These are phyloP conservation scores for Porites australiensis DNA, from an alignment of 64 coral and sea anemone species.

Conservation along the genomic window DNA sequence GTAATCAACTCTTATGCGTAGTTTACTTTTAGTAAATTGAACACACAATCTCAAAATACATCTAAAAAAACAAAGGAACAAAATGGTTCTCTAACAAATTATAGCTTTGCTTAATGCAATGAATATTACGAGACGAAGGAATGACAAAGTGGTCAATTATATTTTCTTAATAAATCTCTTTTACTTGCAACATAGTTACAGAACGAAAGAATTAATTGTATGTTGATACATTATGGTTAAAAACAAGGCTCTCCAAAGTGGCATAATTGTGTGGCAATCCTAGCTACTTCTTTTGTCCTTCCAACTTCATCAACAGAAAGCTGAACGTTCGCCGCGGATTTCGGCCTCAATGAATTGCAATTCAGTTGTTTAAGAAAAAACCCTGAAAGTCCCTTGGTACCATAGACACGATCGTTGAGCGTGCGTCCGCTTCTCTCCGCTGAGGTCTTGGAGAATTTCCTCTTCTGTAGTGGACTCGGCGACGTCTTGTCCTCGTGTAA, in stretches of 20 bases:
- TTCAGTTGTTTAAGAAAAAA: not conserved
- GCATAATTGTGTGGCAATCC: not conserved
- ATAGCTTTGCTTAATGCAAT: too few species aligned
- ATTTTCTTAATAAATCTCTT: not conserved
- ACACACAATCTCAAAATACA: too few species aligned
- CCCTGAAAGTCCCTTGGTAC: slow-evolving; percentile 35
- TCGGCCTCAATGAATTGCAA: not conserved
- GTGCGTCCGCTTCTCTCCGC: slow-evolving; percentile 22
- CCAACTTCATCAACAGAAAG: not conserved
- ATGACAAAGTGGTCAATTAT: too few species aligned
- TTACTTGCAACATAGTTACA: not conserved
- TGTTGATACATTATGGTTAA: not conserved
- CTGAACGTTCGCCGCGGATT: slow-evolving; percentile 6
- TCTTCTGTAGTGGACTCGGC: not conserved
- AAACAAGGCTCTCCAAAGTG: not conserved
- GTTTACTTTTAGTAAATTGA: too few species aligned
- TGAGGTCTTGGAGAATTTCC: slow-evolving; percentile 25
- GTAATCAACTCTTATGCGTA: too few species aligned
- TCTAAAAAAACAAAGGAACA: too few species aligned
- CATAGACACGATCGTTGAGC: slow-evolving; percentile 48
- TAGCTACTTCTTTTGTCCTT: not conserved
- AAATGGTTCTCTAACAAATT: too few species aligned
- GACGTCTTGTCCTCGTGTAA: slow-evolving; percentile 1
- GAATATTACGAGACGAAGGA: too few species aligned
- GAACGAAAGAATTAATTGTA: not conserved